Evolutionary conservation across 2,888 invertebrate species (phyloP).

Genomic region (Balanococcus diminutus): DNA sequence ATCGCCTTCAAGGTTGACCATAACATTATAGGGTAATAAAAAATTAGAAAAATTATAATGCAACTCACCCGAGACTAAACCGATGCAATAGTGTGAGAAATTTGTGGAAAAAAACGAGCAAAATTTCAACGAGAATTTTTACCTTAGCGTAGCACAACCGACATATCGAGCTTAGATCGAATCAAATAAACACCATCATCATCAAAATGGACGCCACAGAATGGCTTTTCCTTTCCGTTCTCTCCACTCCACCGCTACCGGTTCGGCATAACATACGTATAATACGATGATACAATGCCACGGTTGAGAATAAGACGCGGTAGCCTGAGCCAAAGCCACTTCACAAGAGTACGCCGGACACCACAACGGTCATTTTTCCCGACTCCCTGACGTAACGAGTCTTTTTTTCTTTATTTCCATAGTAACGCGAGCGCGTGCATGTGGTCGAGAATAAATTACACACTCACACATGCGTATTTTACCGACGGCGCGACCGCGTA

Average conservation of each 20-base stretch:
- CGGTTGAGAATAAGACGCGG: neutral
- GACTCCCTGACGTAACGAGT: constrained; percentile 5
- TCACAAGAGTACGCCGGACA: neutral
- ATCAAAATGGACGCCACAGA: neutral
- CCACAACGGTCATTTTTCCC: constrained; percentile 16
- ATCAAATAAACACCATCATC: neutral
- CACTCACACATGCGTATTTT: neutral
- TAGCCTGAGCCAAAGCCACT: neutral
- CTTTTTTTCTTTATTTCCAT: neutral
- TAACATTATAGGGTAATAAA: neutral
- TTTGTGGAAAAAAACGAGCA: neutral
- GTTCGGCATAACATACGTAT: neutral
- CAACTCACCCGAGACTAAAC: neutral
- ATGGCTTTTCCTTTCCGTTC: neutral
- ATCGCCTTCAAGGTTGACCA: neutral
- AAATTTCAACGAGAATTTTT: neutral
- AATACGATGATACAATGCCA: too few species aligned
- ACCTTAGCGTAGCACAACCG: constrained; percentile 19
- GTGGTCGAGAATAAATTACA: neutral
- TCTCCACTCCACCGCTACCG: neutral
- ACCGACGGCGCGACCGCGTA: neutral
- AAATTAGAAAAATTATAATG: neutral
- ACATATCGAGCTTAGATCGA: neutral
- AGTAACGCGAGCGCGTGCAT: neutral
- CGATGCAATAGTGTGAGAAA: neutral